Evolutionary conservation across 2,888 invertebrate genomes (phyloP).

Genomic region (Melitaea athalia): DNA sequence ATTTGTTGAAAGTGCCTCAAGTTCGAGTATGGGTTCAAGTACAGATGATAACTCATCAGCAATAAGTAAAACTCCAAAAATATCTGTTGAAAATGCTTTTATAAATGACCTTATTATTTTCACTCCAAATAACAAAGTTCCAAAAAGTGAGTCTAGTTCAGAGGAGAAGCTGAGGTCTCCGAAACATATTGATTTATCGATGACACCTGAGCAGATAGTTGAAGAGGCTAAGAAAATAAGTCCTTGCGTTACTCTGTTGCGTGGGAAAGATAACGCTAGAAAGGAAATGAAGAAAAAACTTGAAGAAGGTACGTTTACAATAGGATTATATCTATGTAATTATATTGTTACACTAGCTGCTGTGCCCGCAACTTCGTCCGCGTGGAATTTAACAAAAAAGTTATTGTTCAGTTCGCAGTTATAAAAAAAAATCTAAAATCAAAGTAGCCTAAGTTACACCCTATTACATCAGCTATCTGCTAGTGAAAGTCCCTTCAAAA

Average conservation of each 20-base stretch:
- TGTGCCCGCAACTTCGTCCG: no score
- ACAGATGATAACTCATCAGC: background rate
- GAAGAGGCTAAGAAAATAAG: slow-evolving; percentile 65
- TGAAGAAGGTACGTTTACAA: slow-evolving; percentile 59
- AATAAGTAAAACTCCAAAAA: slow-evolving; percentile 42
- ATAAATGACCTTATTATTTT: slow-evolving; percentile 29
- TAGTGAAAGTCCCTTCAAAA: no score
- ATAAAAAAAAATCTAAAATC: no score
- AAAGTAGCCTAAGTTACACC: no score
- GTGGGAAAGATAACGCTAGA: slow-evolving; percentile 83
- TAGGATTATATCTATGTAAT: background rate
- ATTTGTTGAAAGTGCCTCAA: no score
- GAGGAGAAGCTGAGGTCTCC: slow-evolving; percentile 68
- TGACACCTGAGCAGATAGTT: slow-evolving; percentile 60
- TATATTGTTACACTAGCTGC: no score
- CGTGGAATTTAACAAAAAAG: no score
- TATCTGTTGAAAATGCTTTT: slow-evolving; percentile 30
- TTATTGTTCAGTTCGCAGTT: no score
- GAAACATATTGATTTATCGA: slow-evolving; percentile 42
- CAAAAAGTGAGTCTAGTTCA: slow-evolving; percentile 67
- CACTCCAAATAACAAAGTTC: slow-evolving; percentile 56
- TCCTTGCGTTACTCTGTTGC: slow-evolving; percentile 79
- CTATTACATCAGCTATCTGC: no score
- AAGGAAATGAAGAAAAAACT: slow-evolving; percentile 78
- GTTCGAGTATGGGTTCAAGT: background rate